These are phyloP conservation scores for Odontomachus brunneus DNA, from an alignment of 1,140 invertebrate genomes.

Conservation along the genomic window DNA sequence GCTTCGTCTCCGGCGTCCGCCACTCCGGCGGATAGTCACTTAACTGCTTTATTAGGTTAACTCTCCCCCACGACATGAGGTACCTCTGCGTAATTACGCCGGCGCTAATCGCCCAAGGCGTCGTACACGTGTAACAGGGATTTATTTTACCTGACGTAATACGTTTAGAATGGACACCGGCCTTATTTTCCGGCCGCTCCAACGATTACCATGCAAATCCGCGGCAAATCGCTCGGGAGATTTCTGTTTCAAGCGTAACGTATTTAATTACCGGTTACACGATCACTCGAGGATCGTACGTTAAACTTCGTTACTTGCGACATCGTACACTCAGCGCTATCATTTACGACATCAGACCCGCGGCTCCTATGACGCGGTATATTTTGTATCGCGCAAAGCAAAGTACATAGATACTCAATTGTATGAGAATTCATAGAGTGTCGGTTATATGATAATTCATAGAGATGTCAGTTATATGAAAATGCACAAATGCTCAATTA, in stretches of 20 bases:
- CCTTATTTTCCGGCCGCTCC: conserved; percentile 33
- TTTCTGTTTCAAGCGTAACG: conserved; percentile 31
- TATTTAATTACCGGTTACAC: conserved; percentile 40
- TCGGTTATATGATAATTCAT: too few species aligned
- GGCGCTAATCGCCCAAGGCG: conserved; percentile 69
- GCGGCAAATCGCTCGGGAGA: conserved; percentile 17
- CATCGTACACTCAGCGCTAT: background rate
- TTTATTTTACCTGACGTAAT: conserved; percentile 67
- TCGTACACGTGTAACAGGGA: conserved; percentile 69
- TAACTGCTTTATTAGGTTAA: conserved; percentile 72
- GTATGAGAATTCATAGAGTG: too few species aligned
- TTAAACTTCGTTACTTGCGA: conserved; percentile 18
- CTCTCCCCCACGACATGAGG: conserved; percentile 42
- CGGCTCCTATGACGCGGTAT: too few species aligned
- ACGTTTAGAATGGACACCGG: conserved; percentile 30
- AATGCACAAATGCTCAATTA: too few species aligned
- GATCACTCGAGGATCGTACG: background rate
- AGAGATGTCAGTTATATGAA: too few species aligned
- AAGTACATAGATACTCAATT: too few species aligned
- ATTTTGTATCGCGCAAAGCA: too few species aligned
- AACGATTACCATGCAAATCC: conserved; percentile 13
- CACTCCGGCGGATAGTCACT: conserved; percentile 13
- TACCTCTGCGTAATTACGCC: conserved; percentile 65
- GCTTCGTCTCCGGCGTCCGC: conserved; percentile 15
- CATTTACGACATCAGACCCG: conserved; percentile 1